Conservation (phyloP, 1,140 invertebrate genomes). For the Papilio polyxenes region DNA sequence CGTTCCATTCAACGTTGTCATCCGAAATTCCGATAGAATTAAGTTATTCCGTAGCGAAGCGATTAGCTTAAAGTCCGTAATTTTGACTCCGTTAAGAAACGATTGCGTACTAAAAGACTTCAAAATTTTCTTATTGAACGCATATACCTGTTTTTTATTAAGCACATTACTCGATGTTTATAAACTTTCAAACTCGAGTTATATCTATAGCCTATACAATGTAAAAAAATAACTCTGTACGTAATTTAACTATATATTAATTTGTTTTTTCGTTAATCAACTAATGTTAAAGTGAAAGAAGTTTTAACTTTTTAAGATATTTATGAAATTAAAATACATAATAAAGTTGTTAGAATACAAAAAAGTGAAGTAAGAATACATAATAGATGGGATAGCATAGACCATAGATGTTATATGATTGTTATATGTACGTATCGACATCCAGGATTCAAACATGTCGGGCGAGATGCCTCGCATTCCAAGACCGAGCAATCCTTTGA, state of each 20-base stretch:
- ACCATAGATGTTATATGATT: neutral
- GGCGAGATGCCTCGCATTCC: neutral
- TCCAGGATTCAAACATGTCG: conserved; percentile 15
- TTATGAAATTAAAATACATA: too few relatives aligned
- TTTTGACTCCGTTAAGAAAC: neutral
- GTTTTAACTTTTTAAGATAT: too few relatives aligned
- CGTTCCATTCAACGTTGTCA: conserved; percentile 15
- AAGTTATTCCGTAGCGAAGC: neutral
- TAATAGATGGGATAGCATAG: neutral
- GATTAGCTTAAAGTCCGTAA: neutral
- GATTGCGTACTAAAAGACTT: neutral
- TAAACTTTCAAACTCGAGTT: too few relatives aligned
- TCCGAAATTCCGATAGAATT: conserved; percentile 16
- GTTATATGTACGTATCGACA: neutral
- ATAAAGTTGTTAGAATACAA: too few relatives aligned
- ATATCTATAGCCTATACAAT: too few relatives aligned
- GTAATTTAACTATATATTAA: too few relatives aligned
- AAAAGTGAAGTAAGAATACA: neutral
- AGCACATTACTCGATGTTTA: too few relatives aligned
- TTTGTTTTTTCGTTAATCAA: too few relatives aligned
- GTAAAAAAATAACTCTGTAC: too few relatives aligned
- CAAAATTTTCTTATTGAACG: neutral
- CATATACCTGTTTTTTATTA: too few relatives aligned
- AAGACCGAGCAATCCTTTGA: conserved; percentile 15
- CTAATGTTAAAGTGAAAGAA: too few relatives aligned